These are phyloP conservation scores for Eupleurogrammus muticus DNA, from an alignment of 2,797 vertebrate genomes.

Conservation along the genomic window DNA sequence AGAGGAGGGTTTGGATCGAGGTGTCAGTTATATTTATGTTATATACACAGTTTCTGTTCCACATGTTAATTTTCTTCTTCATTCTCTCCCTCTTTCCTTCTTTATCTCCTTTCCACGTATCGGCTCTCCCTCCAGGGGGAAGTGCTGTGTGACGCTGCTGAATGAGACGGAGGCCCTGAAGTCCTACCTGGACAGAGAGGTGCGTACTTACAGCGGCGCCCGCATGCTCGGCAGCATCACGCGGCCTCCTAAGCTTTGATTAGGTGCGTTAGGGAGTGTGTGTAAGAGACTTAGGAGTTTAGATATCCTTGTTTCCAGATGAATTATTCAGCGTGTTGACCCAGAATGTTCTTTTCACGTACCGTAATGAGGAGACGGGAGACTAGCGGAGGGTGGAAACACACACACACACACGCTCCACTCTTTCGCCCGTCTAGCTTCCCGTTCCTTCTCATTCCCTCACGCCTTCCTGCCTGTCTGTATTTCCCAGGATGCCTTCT, in stretches of 20 bases:
- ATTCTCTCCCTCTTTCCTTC: background rate
- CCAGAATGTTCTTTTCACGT: conserved; percentile 83
- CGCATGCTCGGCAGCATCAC: background rate
- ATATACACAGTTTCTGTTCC: conserved; percentile 21
- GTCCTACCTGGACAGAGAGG: conserved; percentile 98
- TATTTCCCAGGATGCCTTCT: conserved; percentile 93
- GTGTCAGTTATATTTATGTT: conserved; percentile 28
- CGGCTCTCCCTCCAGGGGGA: conserved; percentile 87
- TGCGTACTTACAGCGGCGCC: conserved; percentile 66
- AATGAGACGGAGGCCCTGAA: conserved; percentile 97
- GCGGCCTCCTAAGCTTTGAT: conserved; percentile 27
- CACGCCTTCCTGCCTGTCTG: conserved; percentile 47
- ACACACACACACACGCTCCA: conserved; percentile 17
- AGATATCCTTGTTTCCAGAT: conserved; percentile 75
- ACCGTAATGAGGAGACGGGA: conserved; percentile 83
- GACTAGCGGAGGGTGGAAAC: conserved; percentile 64
- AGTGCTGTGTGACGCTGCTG: conserved; percentile 97
- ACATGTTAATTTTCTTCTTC: conserved; percentile 21
- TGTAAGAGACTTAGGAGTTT: conserved; percentile 60
- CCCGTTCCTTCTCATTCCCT: conserved; percentile 44
- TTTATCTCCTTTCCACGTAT: background rate
- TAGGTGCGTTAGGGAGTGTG: conserved; percentile 39
- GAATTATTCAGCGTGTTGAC: conserved; percentile 86
- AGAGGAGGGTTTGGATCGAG: conserved; percentile 4
- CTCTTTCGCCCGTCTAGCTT: conserved; percentile 43